Evolutionary conservation across 2,113 vertebrate species (phyloP).

Genomic region (Uria aalge): DNA sequence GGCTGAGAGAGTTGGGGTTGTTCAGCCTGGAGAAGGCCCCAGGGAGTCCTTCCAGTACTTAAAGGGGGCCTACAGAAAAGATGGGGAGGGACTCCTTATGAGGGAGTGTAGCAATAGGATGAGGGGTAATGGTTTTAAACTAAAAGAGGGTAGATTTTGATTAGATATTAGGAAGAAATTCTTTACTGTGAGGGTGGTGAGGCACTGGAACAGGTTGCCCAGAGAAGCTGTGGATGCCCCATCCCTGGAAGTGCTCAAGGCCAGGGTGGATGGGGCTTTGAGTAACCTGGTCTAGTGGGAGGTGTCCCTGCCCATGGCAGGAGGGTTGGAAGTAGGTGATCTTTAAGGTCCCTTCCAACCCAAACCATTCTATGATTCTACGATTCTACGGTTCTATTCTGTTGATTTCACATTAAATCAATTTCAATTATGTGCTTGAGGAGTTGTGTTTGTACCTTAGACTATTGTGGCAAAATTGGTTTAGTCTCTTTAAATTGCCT

Average conservation of each 20-base stretch:
- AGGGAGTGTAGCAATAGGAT: background rate
- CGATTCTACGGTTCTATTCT: background rate
- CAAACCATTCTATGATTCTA: background rate
- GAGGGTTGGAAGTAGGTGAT: background rate
- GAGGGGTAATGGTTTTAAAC: background rate
- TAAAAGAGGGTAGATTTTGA: background rate
- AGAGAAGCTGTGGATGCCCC: too few species aligned
- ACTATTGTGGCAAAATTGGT: background rate
- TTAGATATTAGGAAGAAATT: background rate
- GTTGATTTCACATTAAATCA: conserved; percentile 18
- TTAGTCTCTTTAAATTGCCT: background rate
- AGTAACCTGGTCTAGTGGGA: background rate
- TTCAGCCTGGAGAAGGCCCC: background rate
- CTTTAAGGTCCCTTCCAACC: background rate
- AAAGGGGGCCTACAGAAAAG: background rate
- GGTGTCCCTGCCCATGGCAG: background rate
- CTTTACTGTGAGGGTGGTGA: background rate
- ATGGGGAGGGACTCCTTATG: background rate
- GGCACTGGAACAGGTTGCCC: background rate
- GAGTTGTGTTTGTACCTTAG: background rate
- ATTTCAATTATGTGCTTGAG: conserved; percentile 19
- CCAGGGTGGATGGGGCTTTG: background rate
- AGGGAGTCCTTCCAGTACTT: background rate
- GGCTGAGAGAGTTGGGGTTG: background rate
- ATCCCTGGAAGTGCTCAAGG: background rate